Percentiles rank a stretch among this genome's conserved stretches.
Conservation (phyloP, 2,888 invertebrate genomes). For the Sphaeridia pumilis region DNA sequence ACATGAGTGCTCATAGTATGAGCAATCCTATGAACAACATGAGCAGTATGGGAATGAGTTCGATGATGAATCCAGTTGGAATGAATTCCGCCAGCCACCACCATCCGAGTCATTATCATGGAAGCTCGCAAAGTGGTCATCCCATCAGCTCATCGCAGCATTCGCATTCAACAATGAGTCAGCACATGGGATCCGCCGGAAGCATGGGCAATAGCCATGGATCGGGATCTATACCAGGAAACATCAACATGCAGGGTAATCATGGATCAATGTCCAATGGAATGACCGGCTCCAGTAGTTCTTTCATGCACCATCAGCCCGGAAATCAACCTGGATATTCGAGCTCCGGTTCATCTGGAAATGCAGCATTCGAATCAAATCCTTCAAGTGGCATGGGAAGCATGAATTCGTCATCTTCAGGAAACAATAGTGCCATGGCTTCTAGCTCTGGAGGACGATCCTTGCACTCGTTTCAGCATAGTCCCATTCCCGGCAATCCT, state of each 20-base stretch:
- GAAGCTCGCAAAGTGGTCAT: slow-evolving; percentile 15
- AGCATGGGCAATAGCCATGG: no score
- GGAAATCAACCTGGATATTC: slow-evolving; percentile 30
- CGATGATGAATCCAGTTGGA: slow-evolving; percentile 36
- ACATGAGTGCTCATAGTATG: slow-evolving; percentile 49
- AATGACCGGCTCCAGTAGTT: slow-evolving; percentile 15
- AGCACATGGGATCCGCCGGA: slow-evolving; percentile 6
- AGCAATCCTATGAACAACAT: slow-evolving; percentile 55
- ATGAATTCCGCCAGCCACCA: slow-evolving; percentile 10
- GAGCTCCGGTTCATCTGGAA: slow-evolving; percentile 15
- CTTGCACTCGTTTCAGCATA: slow-evolving; percentile 67
- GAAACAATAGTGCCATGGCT: slow-evolving; percentile 25
- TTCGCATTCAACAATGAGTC: slow-evolving; percentile 19
- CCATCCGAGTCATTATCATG: slow-evolving; percentile 17
- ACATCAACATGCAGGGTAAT: slow-evolving; percentile 4
- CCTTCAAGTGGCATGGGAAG: no score
- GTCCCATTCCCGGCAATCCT: slow-evolving; percentile 91
- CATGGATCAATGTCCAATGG: slow-evolving; percentile 7
- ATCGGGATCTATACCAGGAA: slow-evolving; percentile 21
- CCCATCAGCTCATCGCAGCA: slow-evolving; percentile 15
- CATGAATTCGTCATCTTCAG: slow-evolving; percentile 37
- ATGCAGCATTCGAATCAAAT: slow-evolving; percentile 7
- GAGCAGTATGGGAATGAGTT: slow-evolving; percentile 46
- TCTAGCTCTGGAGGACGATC: slow-evolving; percentile 16
- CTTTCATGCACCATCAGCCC: slow-evolving; percentile 28